phyloP scores from a whole-genome alignment of 2,113 vertebrate genomes.

The Amblyopsis rosae region DNA sequence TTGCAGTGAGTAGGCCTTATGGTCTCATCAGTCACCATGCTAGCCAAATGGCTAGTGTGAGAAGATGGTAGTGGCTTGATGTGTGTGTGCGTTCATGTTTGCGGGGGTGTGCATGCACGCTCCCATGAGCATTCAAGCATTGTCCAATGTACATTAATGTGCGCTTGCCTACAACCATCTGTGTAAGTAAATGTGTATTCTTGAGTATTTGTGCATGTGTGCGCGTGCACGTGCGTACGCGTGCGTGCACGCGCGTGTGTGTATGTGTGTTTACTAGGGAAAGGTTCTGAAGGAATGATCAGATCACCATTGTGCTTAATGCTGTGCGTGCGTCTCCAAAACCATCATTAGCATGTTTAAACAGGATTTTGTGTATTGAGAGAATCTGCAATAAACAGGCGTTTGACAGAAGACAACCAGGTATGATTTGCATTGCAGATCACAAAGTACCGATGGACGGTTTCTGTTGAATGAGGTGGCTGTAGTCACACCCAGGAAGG shows the following conservation, averaged over 20 bases:
- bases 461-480: slow-evolving; percentile 7
- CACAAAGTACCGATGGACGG: slow-evolving; percentile 21
- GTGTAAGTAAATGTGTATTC: neutral
- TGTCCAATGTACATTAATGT: neutral
- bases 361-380: slow-evolving; percentile 51
- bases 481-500: slow-evolving; percentile 7
- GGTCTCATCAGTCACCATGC: slow-evolving; percentile 43
- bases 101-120: neutral
- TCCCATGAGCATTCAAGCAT: slow-evolving; percentile 6
- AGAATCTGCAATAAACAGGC: slow-evolving; percentile 47
- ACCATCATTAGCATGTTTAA: slow-evolving; percentile 52
- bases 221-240: slow-evolving; percentile 3
- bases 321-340: neutral
- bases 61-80: slow-evolving; percentile 12
- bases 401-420: slow-evolving; percentile 43
- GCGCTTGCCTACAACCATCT: slow-evolving; percentile 16
- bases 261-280: slow-evolving; percentile 1
- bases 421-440: slow-evolving; percentile 47
- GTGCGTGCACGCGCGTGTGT: slow-evolving; percentile 1
- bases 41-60: slow-evolving; percentile 43
- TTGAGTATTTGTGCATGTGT: slow-evolving; percentile 4
- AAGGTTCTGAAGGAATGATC: neutral
- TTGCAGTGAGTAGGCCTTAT: slow-evolving; percentile 47
- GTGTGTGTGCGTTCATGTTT: slow-evolving; percentile 19
- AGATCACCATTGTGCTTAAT: neutral